Evolutionary conservation across 2,888 invertebrate species (phyloP).

Genomic region (Volucella inflata): DNA sequence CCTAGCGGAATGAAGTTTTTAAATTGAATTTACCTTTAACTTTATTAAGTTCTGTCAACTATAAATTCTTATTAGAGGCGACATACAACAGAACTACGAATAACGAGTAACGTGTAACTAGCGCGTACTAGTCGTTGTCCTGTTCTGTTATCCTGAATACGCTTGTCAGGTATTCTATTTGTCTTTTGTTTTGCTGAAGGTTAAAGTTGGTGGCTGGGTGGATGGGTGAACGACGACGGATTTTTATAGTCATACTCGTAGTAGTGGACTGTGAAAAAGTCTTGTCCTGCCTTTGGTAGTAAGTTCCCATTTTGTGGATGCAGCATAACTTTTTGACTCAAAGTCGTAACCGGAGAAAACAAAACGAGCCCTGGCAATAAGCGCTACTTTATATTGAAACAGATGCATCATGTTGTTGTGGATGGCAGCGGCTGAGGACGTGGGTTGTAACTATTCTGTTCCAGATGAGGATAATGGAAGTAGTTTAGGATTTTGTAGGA

Average conservation of each 20-base stretch:
- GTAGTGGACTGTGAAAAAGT: conserved; percentile 13
- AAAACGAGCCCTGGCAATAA: conserved; percentile 56
- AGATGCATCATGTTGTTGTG: conserved; percentile 63
- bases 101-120: neutral
- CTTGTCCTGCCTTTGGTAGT: conserved; percentile 13
- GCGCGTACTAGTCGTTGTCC: conserved; percentile 54
- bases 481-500: conserved; percentile 56
- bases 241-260: neutral
- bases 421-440: conserved; percentile 3
- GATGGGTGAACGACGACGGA: neutral
- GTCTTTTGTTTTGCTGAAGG: neutral
- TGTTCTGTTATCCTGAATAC: conserved; percentile 40
- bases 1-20: conserved; percentile 71
- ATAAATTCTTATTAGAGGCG: conserved; percentile 77
- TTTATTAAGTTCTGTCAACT: conserved; percentile 77
- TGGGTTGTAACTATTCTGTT: conserved; percentile 10
- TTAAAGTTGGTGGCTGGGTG: neutral
- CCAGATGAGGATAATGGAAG: conserved; percentile 51
- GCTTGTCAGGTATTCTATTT: neutral
- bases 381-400: conserved; percentile 65
- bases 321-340: conserved; percentile 43
- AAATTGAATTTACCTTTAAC: conserved; percentile 76
- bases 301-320: conserved; percentile 41
- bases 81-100: conserved; percentile 62
- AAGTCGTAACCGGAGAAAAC: conserved; percentile 47